Base-by-base conservation (phyloP, 2,113 vertebrate species). In the Calyptommatus sinebrachiatus region DNA sequence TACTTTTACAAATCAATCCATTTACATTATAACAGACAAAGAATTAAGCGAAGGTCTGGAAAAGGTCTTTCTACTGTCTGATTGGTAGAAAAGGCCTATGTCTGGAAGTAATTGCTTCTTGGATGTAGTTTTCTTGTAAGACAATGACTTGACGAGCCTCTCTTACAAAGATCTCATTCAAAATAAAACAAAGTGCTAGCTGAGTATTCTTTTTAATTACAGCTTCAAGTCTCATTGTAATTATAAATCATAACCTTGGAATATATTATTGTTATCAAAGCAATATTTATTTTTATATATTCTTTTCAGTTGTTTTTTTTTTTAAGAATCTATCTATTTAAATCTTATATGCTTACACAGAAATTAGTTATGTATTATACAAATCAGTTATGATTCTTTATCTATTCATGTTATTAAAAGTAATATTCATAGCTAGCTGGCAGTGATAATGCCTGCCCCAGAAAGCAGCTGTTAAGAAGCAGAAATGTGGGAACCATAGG, bases 1-100 rank as follows among this genome's bases (percentile, higher is more conserved):
- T 79, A 87, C 74, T 67, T 89, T 91, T 86, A 85, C 71, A 81
- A 91, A 88, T 86, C 78, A 82, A 80, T 89, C 72, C 79, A 87
- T 89, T 85, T 87, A 84, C 86, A 85, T 85, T 87, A 63, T 89
- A 86, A 84, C 31, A 77, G 70, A 57, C 85, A 90, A 22, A 76
- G 86, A 88, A 84, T 85, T 92, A 89, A 92, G 76, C 84, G 76
- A 88, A 76, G 28, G 74, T 70, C 78, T 35, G 77, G 75, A 73
- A 88, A 87, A 91, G n/a, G 71, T 83, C 74, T 77, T 61, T 78
- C 0, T 87, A 83, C 79, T 76, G 41, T 82, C 86, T 89, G 86
- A 86, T 65, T 83, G 80, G 60, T 85, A 90, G 89, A 84, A 90
- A 78, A 88, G 75, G 80, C 71, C 76, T 61, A 53, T 84, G 78